Conservation (phyloP, 2,113 vertebrate genomes). For the Coracopsis vasa region DNA sequence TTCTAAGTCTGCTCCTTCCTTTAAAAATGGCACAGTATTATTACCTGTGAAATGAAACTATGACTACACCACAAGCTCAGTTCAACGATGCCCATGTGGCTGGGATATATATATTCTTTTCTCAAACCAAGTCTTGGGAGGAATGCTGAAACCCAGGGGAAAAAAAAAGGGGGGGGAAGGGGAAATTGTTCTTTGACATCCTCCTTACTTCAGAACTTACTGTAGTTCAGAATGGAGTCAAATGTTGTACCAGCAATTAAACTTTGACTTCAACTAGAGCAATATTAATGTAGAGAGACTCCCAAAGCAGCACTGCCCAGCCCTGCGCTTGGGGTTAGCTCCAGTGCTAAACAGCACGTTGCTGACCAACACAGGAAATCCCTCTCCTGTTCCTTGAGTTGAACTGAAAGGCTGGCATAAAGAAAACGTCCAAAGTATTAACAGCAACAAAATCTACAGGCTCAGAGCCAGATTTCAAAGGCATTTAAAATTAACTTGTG, state of each 20-base stretch:
- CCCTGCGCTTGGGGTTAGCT: conserved; percentile 7
- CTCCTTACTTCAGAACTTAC: conserved; percentile 11
- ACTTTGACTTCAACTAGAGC: conserved; percentile 61
- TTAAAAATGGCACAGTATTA: background rate
- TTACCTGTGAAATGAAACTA: background rate
- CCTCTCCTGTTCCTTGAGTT: conserved; percentile 65
- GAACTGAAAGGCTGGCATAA: conserved; percentile 41
- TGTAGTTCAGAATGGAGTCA: conserved; percentile 35
- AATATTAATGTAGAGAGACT: conserved; percentile 53
- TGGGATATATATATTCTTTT: background rate
- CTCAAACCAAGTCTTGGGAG: background rate
- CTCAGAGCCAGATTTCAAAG: conserved; percentile 42
- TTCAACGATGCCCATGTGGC: background rate
- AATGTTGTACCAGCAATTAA: conserved; percentile 44
- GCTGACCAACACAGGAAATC: conserved; percentile 73
- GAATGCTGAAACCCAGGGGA: background rate
- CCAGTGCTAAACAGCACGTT: conserved; percentile 72
- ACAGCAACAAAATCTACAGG: conserved; percentile 42
- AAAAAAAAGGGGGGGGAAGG: background rate
- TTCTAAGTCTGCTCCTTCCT: background rate
- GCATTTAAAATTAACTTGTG: conserved; percentile 7
- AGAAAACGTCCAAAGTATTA: conserved; percentile 15
- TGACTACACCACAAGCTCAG: background rate
- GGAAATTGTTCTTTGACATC: conserved; percentile 33
- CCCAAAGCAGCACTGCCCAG: conserved; percentile 18